Conservation (phyloP, 1,140 invertebrate genomes). For the Apis laboriosa region DNA sequence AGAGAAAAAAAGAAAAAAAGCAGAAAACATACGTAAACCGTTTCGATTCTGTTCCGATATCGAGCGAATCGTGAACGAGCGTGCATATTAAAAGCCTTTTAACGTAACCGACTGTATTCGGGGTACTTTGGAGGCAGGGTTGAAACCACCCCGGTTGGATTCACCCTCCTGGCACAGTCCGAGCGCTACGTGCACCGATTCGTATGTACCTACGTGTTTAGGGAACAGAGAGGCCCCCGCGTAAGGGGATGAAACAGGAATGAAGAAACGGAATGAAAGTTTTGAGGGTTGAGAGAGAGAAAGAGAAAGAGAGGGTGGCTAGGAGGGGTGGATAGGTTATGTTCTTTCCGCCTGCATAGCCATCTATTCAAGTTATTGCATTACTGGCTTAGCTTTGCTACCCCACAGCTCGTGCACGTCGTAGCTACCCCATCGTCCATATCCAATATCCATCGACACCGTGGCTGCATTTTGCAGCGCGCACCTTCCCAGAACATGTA, state of each 20-base stretch:
- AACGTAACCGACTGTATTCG: slow-evolving; percentile 61
- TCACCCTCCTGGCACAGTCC: slow-evolving; percentile 56
- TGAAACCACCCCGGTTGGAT: slow-evolving; percentile 49
- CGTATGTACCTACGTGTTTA: slow-evolving; percentile 44
- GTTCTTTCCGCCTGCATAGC: slow-evolving; percentile 77
- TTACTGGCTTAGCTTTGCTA: slow-evolving; percentile 79
- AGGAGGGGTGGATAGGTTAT: slow-evolving; percentile 57
- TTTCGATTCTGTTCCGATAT: slow-evolving; percentile 13
- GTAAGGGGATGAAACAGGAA: not conserved
- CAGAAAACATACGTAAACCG: not conserved
- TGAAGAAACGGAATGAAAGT: not conserved
- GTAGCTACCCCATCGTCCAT: slow-evolving; percentile 65
- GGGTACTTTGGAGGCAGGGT: slow-evolving; percentile 55
- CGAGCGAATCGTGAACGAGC: slow-evolving; percentile 48
- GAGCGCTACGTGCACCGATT: slow-evolving; percentile 50
- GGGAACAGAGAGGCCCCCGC: not conserved
- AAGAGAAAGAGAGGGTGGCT: slow-evolving; percentile 38
- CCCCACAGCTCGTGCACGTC: slow-evolving; percentile 62
- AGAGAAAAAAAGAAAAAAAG: not conserved
- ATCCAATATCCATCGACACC: slow-evolving; percentile 72
- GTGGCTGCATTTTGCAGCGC: slow-evolving; percentile 68
- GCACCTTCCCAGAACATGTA: slow-evolving; percentile 68
- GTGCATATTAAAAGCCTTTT: slow-evolving; percentile 65
- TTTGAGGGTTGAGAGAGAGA: not conserved
- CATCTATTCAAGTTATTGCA: slow-evolving; percentile 80